These are phyloP conservation scores for Lycophotia porphyrea DNA, from an alignment of 2,888 invertebrate species.

Conservation along the genomic window DNA sequence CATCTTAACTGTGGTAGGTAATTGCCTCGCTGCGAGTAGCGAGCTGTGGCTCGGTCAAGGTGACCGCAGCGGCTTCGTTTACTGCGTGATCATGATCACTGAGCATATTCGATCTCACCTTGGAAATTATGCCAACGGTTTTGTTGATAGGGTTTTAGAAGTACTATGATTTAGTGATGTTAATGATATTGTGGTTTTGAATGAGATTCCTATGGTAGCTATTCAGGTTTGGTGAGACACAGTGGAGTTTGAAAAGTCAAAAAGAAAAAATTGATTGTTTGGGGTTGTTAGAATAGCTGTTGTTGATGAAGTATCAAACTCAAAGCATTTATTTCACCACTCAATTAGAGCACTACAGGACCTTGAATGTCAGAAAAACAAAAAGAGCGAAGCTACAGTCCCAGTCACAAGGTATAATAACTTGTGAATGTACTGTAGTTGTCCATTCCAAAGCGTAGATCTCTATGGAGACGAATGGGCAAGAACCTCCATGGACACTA, in stretches of 20 bases:
- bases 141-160: constrained; percentile 6
- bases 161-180: neutral
- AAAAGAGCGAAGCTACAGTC: too few species aligned
- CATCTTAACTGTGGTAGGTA: constrained; percentile 18
- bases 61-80: neutral
- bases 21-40: constrained; percentile 17
- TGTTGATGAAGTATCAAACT: too few species aligned
- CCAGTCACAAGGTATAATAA: too few species aligned
- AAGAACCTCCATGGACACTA: too few species aligned
- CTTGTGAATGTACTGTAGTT: too few species aligned
- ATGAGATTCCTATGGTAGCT: neutral
- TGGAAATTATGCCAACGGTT: constrained; percentile 16
- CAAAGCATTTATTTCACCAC: too few species aligned
- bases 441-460: too few species aligned
- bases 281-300: too few species aligned
- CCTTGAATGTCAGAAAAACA: too few species aligned
- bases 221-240: neutral
- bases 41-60: constrained; percentile 33
- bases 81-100: neutral
- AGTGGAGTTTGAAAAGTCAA: neutral
- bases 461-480: too few species aligned
- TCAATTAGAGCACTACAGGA: too few species aligned
- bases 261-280: neutral
- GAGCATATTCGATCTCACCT: constrained; percentile 30
- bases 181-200: neutral